These are phyloP conservation scores for Naja naja DNA, from an alignment of 2,113 vertebrate species.

Conservation along the genomic window DNA sequence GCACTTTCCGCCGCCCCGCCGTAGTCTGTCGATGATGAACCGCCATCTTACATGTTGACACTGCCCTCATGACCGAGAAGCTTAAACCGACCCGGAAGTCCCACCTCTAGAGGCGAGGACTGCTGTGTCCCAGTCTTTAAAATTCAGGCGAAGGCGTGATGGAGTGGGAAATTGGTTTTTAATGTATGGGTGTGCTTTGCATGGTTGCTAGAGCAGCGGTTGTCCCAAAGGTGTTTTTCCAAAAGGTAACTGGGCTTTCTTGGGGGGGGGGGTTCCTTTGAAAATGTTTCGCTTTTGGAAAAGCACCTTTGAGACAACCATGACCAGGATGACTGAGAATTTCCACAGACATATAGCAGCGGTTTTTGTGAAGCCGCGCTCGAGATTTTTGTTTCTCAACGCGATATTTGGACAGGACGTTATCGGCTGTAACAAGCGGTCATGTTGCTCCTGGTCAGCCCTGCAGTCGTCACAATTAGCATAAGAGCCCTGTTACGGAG, in stretches of 20 bases:
- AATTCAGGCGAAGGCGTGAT: neutral
- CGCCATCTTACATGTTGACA: conserved; percentile 99
- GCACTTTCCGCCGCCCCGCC: conserved; percentile 97
- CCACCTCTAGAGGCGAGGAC: neutral
- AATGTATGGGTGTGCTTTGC: accelerated
- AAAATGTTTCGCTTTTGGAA: too few species aligned
- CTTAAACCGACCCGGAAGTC: conserved; percentile 36
- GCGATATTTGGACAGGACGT: neutral
- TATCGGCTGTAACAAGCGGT: neutral
- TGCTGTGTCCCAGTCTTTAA: neutral
- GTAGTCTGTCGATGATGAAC: conserved; percentile 98
- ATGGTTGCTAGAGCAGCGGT: neutral
- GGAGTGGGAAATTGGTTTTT: neutral
- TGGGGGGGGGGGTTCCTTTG: too few species aligned
- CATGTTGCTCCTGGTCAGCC: neutral
- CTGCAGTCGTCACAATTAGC: neutral
- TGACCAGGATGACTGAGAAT: too few species aligned
- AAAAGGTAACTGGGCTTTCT: too few species aligned
- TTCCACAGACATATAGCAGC: too few species aligned
- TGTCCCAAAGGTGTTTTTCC: neutral
- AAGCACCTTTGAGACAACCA: too few species aligned
- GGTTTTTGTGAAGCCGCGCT: too few species aligned
- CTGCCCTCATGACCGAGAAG: conserved; percentile 80
- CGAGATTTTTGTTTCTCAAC: neutral
- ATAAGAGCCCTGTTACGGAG: too few species aligned